Percentiles rank a stretch among this genome's conserved stretches.
phyloP scores from a whole-genome alignment of 2,113 vertebrate species.

The Nipponia nippon region DNA sequence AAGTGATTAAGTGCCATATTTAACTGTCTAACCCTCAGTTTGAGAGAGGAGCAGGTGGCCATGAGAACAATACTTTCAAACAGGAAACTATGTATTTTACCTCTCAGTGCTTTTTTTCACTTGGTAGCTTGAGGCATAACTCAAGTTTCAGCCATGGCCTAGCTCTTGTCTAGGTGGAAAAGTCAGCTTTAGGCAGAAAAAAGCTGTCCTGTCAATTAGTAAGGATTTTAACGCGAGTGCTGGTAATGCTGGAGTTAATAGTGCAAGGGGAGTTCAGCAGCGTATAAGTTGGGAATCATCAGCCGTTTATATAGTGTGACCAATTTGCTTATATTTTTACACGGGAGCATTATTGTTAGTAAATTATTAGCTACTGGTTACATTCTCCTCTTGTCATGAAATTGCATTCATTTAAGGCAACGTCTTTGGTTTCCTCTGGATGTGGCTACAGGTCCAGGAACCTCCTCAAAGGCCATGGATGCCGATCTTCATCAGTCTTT shows the following conservation, averaged over 20 bases:
- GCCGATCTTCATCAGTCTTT: not conserved
- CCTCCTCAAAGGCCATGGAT: not conserved
- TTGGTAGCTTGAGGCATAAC: not conserved
- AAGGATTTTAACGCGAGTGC: not conserved
- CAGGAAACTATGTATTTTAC: not conserved
- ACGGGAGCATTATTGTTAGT: not conserved
- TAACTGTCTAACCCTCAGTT: not conserved
- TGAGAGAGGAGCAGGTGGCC: slow-evolving; percentile 42
- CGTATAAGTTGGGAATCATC: not conserved
- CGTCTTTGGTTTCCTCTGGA: not conserved
- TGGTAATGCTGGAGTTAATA: not conserved
- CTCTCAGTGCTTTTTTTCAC: not conserved
- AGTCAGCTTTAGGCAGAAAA: not conserved
- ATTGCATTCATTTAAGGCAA: not conserved
- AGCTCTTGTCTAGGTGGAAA: not conserved
- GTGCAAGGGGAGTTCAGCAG: not conserved
- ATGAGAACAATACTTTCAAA: slow-evolving; percentile 8
- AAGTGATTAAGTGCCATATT: not conserved
- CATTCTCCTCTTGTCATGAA: not conserved
- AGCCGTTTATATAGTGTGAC: not conserved
- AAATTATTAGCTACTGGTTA: not conserved
- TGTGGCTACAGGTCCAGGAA: not conserved
- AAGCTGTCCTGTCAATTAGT: not conserved
- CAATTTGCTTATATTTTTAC: not conserved
- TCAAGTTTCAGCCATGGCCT: not conserved